phyloP scores from a whole-genome alignment of 37 sponge, comb jelly and placozoan species.

The Haliclona indistincta region DNA sequence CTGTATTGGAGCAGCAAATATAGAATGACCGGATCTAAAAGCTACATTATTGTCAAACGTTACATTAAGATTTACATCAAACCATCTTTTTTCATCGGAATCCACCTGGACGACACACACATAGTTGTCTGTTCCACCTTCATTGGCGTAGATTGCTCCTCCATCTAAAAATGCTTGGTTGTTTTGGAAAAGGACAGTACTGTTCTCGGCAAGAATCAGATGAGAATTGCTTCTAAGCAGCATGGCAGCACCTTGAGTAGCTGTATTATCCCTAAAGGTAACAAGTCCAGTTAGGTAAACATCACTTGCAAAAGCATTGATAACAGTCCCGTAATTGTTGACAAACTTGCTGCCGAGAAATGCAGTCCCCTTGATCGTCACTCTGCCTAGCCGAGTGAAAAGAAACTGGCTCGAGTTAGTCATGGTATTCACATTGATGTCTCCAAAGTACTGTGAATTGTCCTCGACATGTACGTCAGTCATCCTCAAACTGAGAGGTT shows the following conservation, averaged over 20 bases:
- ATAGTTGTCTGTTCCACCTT: conserved; percentile 1
- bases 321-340: neutral
- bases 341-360: neutral
- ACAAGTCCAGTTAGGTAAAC: neutral
- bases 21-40: neutral
- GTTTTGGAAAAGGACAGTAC: neutral
- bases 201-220: neutral
- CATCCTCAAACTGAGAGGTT: neutral
- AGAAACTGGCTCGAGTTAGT: conserved; percentile 12
- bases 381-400: neutral
- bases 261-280: neutral
- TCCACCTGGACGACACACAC: neutral
- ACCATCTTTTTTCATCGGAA: neutral
- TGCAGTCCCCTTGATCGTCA: neutral
- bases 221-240: neutral
- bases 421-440: neutral
- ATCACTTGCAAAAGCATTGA: conserved; percentile 9
- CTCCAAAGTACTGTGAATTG: neutral
- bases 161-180: neutral
- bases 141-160: neutral
- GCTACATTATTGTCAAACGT: neutral
- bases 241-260: neutral
- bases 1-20: neutral
- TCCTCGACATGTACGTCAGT: neutral
- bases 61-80: neutral